Evolutionary conservation across 2,797 vertebrate genomes (phyloP).

Genomic region (Spinus olivaceus): DNA sequence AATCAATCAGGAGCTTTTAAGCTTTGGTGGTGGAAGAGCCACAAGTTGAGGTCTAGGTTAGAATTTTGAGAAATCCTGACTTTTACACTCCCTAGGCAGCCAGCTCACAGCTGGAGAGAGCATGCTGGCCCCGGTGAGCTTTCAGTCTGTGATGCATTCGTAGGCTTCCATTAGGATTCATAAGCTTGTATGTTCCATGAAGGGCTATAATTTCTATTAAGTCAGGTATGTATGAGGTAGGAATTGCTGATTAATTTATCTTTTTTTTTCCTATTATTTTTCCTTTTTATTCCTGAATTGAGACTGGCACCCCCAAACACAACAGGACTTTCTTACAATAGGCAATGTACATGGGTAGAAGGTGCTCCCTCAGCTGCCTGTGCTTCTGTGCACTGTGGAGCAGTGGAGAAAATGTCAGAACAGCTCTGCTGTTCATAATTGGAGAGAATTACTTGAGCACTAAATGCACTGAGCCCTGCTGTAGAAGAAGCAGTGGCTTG

Average conservation of each 20-base stretch:
- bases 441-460: neutral
- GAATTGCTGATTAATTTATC: neutral
- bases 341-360: neutral
- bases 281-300: neutral
- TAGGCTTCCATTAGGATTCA: neutral
- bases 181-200: neutral
- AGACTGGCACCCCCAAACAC: neutral
- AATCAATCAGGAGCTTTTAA: neutral
- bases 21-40: neutral
- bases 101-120: neutral
- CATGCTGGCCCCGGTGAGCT: neutral
- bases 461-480: neutral
- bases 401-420: neutral
- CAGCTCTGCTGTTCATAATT: neutral
- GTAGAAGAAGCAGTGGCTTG: neutral
- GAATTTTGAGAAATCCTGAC: neutral
- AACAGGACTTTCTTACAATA: neutral
- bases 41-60: neutral
- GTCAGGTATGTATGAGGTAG: neutral
- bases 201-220: neutral
- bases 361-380: neutral
- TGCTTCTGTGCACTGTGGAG: neutral
- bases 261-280: neutral
- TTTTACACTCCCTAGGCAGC: neutral
- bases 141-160: neutral